These are phyloP conservation scores for Illadopsis cleaveri DNA, from an alignment of 2,113 vertebrate species.

Conservation along the genomic window DNA sequence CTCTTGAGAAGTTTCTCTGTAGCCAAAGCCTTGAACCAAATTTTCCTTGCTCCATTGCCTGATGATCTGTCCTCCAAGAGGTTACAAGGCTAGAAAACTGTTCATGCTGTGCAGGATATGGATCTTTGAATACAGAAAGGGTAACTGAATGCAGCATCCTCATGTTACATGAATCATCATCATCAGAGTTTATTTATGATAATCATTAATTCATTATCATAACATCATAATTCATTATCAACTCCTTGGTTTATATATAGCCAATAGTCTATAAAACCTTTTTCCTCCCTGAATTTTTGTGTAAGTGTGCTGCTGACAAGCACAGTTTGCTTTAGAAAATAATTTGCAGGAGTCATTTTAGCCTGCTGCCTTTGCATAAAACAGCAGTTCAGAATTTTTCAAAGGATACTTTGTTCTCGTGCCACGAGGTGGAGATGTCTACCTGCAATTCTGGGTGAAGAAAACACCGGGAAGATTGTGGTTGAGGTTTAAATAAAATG, in stretches of 20 bases:
- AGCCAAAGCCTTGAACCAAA: not conserved
- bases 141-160: not conserved
- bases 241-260: not conserved
- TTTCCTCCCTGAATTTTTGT: not conserved
- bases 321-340: not conserved
- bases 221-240: not conserved
- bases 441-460: not conserved
- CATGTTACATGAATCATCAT: not conserved
- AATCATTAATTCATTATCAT: too few relatives aligned
- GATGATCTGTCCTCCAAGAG: not conserved
- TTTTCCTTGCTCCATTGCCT: not conserved
- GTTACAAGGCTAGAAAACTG: not conserved
- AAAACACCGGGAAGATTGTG: accelerated
- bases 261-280: not conserved
- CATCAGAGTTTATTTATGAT: too few relatives aligned
- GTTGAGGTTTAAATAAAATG: not conserved
- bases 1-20: not conserved
- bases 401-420: not conserved
- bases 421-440: slow-evolving; percentile 19
- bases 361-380: not conserved
- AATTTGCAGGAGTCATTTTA: not conserved
- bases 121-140: not conserved
- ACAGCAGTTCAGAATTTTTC: accelerated
- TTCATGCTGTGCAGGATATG: accelerated
- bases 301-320: not conserved